phyloP scores from a whole-genome alignment of 2,888 invertebrate species.

The Amblyjoppa proteus region DNA sequence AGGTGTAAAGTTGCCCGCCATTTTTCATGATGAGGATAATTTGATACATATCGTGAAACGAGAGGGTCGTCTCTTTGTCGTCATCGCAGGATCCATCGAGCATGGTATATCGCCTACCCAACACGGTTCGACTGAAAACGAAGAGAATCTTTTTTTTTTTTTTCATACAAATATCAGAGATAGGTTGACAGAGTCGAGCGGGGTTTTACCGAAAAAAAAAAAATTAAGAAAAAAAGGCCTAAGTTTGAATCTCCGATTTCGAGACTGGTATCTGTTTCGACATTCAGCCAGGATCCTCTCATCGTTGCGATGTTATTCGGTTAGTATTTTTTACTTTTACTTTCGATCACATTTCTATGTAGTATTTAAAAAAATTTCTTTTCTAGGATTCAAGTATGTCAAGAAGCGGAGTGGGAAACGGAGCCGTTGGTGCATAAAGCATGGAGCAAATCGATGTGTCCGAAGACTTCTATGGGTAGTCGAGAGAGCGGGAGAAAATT shows the following conservation, averaged over 20 bases:
- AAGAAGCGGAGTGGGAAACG: background rate
- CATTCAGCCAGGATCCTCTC: background rate
- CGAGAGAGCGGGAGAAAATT: background rate
- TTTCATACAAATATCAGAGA: background rate
- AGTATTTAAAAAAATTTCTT: no score
- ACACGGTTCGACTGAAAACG: background rate
- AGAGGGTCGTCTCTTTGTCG: slow-evolving; percentile 65
- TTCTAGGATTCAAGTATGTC: background rate
- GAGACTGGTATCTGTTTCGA: slow-evolving; percentile 38
- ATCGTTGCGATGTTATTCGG: slow-evolving; percentile 27
- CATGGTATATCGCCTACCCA: background rate
- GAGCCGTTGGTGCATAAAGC: background rate
- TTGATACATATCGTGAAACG: slow-evolving; percentile 83
- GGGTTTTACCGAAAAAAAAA: slow-evolving; percentile 3
- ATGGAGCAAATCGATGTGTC: background rate
- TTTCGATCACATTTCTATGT: background rate
- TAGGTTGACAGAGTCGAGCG: background rate
- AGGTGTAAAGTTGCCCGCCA: slow-evolving; percentile 84
- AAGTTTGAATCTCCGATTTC: slow-evolving; percentile 21
- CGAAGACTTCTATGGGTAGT: background rate
- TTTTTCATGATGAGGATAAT: slow-evolving; percentile 84
- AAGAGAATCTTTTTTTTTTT: background rate
- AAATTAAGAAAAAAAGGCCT: slow-evolving; percentile 16
- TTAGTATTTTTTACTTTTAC: slow-evolving; percentile 2
- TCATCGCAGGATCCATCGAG: slow-evolving; percentile 24